Percentiles rank a stretch among this genome's conserved stretches.
These are phyloP conservation scores for Sphaerodactylus townsendi DNA, from an alignment of 2,113 vertebrate species.

Conservation along the genomic window DNA sequence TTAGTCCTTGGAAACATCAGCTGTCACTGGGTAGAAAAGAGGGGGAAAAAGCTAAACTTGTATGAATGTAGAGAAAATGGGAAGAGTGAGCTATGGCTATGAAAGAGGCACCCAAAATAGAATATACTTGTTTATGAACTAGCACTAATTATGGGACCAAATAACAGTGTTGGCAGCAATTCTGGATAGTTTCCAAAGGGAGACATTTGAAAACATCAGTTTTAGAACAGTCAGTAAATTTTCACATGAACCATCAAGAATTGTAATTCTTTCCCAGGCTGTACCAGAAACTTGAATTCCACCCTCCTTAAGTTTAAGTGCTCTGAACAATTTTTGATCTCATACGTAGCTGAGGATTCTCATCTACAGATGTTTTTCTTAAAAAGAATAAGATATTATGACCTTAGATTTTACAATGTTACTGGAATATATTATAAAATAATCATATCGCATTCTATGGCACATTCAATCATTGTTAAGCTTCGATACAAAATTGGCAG, in stretches of 20 bases:
- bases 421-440: not conserved
- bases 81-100: not conserved
- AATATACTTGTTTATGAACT: not conserved
- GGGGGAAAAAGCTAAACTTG: not conserved
- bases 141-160: not conserved
- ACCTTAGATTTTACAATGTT: conserved; percentile 30
- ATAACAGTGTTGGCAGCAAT: not conserved
- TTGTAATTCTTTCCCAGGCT: conserved; percentile 33
- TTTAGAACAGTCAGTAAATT: conserved; percentile 44
- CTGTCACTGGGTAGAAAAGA: not conserved
- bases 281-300: conserved; percentile 14
- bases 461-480: not conserved
- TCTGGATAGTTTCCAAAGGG: conserved; percentile 33
- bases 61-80: not conserved
- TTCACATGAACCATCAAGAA: conserved; percentile 32
- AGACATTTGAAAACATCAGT: conserved; percentile 21
- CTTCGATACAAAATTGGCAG: not conserved
- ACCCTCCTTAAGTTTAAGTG: conserved; percentile 3
- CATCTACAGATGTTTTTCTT: not conserved
- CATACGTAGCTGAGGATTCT: conserved; percentile 35
- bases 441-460: not conserved
- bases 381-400: conserved; percentile 31
- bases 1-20: not conserved
- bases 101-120: not conserved
- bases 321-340: conserved; percentile 13